Evolutionary conservation across 92 coral and sea anemone genomes (phyloP).

Genomic region (Umimayanthus kanabou): DNA sequence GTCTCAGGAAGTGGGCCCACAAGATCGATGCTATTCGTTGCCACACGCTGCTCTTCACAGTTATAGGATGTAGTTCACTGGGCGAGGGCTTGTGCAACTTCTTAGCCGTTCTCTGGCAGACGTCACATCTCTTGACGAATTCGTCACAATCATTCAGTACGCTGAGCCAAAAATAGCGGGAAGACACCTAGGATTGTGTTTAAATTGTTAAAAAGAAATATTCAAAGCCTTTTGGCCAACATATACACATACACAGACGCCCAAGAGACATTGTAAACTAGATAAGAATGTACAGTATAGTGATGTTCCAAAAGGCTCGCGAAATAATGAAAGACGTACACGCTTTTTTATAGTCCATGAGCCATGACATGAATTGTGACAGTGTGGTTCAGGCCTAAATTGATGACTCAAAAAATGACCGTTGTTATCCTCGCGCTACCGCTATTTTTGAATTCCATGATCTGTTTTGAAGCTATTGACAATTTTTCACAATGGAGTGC

Average conservation of each 20-base stretch:
- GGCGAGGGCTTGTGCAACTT: conserved; percentile 44
- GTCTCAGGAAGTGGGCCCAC: conserved; percentile 50
- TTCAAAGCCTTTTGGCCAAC: too few relatives aligned
- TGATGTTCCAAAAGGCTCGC: conserved; percentile 10
- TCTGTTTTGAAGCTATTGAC: conserved; percentile 28
- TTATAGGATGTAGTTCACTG: conserved; percentile 50
- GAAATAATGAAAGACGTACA: conserved; percentile 4
- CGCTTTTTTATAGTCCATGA: conserved; percentile 17
- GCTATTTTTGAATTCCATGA: conserved; percentile 26
- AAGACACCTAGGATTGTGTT: background rate
- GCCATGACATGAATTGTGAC: conserved; percentile 9
- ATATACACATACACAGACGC: conserved; percentile 11
- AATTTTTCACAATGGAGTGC: conserved; percentile 14
- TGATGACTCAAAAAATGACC: conserved; percentile 21
- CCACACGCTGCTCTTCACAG: conserved; percentile 54
- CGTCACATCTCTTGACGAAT: conserved; percentile 46
- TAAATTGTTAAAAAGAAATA: too few relatives aligned
- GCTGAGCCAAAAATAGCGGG: conserved; percentile 51
- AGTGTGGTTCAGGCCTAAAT: background rate
- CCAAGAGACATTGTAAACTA: conserved; percentile 30
- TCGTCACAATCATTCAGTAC: conserved; percentile 48
- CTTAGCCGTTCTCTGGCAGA: conserved; percentile 53
- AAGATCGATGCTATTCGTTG: conserved; percentile 48
- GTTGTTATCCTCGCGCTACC: conserved; percentile 14
- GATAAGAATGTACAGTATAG: conserved; percentile 3